Evolutionary conservation across 37 sponge, comb jelly and placozoan genomes (phyloP), one percentile per base, ranked within the genome.

Genomic region (Aphrocallistes beatrix): DNA sequence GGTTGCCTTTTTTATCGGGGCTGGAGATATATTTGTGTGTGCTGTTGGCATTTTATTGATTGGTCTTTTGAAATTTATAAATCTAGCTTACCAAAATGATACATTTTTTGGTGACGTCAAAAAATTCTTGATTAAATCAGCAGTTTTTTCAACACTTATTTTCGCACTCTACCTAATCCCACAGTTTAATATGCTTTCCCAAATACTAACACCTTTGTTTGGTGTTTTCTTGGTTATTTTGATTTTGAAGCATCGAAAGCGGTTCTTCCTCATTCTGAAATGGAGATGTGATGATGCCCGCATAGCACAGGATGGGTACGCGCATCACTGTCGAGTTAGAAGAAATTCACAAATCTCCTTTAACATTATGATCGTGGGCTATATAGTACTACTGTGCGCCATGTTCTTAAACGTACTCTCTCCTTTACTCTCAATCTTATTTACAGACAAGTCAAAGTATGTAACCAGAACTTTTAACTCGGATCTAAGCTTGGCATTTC

Each of bases 231-330:
- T 60, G n/a, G 21, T 19, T 32, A 6, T 60, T 30, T 30, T 60
- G 3, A 19, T 60, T 13, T 60, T 60, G 6, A 60, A 60, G 21
- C 75, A 60, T 30, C 10, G n/a, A 60, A 60, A 60, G 34, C 75
- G 25, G 75, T 60, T 25, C 34, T 21, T 19, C n/a, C 10, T 60
- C 28, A 60, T 28, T 60, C 34, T 60, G 34, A 60, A 60, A 60
- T 60, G 75, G 75, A 21, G 75, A 60, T 60, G 75, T 60, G 75
- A 60, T 60, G 75, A 60, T 13, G 75, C 75, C n/a, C n/a, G 10
- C 34, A 60, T 60, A 3, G 6, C n/a, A 60, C 75, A 30, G 21
- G 75, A 60, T 60, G 32, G n/a, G n/a, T n/a, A n/a, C n/a, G n/a
- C n/a, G n/a, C n/a, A n/a, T n/a, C n/a, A n/a, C n/a, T 19, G 6